Conservation (phyloP, 2,888 invertebrate genomes). For the Parascotia fuliginaria region DNA sequence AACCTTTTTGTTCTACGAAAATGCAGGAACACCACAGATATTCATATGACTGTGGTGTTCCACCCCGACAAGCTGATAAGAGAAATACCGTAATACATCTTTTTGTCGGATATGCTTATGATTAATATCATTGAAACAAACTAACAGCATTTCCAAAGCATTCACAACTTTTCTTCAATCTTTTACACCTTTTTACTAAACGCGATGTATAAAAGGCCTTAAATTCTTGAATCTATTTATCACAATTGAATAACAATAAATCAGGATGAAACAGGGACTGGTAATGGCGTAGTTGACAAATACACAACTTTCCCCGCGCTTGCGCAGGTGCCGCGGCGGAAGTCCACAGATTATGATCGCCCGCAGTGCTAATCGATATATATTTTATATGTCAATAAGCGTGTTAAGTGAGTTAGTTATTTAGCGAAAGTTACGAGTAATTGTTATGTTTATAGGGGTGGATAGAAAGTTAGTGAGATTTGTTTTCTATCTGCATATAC, state of each 20-base stretch:
- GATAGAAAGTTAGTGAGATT: not conserved
- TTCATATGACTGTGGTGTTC: no score
- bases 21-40: no score
- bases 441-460: conserved; percentile 12
- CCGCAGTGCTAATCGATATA: conserved; percentile 54
- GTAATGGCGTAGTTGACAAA: conserved; percentile 65
- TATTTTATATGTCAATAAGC: conserved; percentile 51
- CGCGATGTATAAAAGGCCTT: no score
- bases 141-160: no score
- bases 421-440: conserved; percentile 27
- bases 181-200: no score
- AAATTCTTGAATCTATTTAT: not conserved
- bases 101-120: no score
- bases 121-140: no score
- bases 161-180: no score
- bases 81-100: no score
- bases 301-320: conserved; percentile 69
- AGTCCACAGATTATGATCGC: conserved; percentile 52
- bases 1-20: no score
- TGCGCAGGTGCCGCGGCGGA: conserved; percentile 61
- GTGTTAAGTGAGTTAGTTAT: conserved; percentile 31
- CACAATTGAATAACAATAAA: conserved; percentile 5
- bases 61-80: no score
- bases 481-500: not conserved
- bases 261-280: conserved; percentile 5